Evolutionary conservation across 1,140 invertebrate genomes (phyloP).

Genomic region (Drosophila bifasciata): DNA sequence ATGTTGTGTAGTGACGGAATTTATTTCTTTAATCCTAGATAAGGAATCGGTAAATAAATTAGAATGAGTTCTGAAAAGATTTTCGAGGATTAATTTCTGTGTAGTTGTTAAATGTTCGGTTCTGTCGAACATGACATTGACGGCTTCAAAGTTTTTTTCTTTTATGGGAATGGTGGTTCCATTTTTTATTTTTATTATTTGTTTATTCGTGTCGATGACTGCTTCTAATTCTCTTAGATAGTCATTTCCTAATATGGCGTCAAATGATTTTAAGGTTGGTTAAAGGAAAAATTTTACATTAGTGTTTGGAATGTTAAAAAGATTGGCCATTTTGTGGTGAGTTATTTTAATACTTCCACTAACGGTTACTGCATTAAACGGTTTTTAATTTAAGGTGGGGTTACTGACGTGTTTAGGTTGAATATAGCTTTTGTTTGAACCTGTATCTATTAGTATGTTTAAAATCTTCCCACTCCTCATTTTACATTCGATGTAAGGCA

Average conservation of each 20-base stretch:
- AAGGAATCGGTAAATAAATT: constrained; percentile 37
- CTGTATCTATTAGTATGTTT: constrained; percentile 36
- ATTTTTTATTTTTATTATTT: not conserved
- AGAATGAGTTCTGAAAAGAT: constrained; percentile 6
- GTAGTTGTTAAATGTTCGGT: constrained; percentile 5
- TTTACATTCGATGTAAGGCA: constrained; percentile 48
- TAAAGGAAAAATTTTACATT: constrained; percentile 34
- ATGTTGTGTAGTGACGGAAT: no score
- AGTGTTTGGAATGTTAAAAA: constrained; percentile 32
- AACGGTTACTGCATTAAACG: constrained; percentile 36
- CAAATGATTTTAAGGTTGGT: constrained; percentile 32
- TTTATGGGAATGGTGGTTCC: constrained; percentile 9
- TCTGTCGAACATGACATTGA: constrained; percentile 35
- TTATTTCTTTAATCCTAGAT: no score
- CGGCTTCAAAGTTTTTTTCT: constrained; percentile 29
- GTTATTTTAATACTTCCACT: constrained; percentile 35
- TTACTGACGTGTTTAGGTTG: constrained; percentile 26
- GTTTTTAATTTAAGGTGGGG: constrained; percentile 16
- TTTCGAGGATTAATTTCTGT: constrained; percentile 12
- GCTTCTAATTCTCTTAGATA: constrained; percentile 32
- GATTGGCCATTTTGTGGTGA: constrained; percentile 26
- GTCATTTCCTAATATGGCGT: constrained; percentile 45
- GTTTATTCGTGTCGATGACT: constrained; percentile 14
- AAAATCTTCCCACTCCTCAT: constrained; percentile 28
- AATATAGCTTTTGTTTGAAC: constrained; percentile 49